Base-by-base conservation (phyloP, 1,140 invertebrate species). In the Aphaenogaster ashmeadi region DNA sequence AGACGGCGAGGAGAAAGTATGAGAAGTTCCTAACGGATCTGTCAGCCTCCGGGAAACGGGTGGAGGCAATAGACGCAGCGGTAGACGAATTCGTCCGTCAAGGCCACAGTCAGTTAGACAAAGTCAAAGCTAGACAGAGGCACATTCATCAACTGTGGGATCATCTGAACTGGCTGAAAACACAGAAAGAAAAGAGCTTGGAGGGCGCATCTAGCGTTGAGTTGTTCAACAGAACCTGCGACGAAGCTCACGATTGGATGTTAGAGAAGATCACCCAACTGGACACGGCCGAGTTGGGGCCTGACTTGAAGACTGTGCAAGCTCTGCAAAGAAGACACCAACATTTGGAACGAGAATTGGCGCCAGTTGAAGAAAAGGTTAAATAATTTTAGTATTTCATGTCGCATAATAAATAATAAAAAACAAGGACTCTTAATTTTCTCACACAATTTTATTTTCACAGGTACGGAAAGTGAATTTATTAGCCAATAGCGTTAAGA, bases 11-110 rank as follows among this genome's bases (percentile, higher is more conserved):
- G 94, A 97, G 98, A 92, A 99, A 99, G 95, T 99, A 99, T 95
- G 98, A 99, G 97, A 98, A 99, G 96, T 98, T 99, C 95, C 96
- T 99, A 5, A 99, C 99, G 0, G 99, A 99, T 93, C 95, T 99
- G 11, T 99, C 98, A 1, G 99, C 99, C 0, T 99, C 98, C 38
- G 98, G 98, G 3, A 98, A 98, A 90, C 96, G 99, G 1, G 96
- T 99, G 81, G 98, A 99, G 90, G 97, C 97, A 56, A 98, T 99
- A 79, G 98, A 99, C 92, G 95, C 96, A 0, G 97, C 98, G 27
- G 99, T 99, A 0, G 97, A 98, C 77, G 98, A 98, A 88, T 98
- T 99, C 93, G 96, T 97, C 0, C 96, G 96, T 1, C 97, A 98
- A 81, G 97, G 98, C n/a, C 99, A 99, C 94, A 97, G 98, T 67